A percentile compares a stretch with the other conserved stretches of the same genome.
Evolutionary conservation across 2,888 invertebrate genomes (phyloP).

Genomic region (Oscheius myriophilus): DNA sequence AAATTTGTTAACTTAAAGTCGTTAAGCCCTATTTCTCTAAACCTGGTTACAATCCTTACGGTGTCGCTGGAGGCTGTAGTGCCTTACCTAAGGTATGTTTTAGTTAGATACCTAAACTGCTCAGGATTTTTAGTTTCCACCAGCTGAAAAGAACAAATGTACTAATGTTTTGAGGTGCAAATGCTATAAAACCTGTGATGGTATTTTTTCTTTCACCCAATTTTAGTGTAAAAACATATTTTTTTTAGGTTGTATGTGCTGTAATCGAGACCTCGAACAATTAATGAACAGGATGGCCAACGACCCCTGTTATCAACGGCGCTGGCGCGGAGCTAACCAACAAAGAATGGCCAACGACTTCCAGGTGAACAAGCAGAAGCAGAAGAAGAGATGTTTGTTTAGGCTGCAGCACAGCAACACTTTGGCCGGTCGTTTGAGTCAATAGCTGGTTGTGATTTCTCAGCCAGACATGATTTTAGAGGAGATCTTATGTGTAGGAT

Average conservation of each 20-base stretch:
- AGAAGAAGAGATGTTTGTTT: not conserved
- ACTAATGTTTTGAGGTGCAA: too few relatives aligned
- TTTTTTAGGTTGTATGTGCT: conserved; percentile 11
- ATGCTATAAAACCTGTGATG: too few relatives aligned
- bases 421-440: conserved; percentile 16
- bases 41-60: too few relatives aligned
- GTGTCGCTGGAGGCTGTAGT: too few relatives aligned
- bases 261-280: conserved; percentile 9
- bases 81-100: too few relatives aligned
- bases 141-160: too few relatives aligned
- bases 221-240: too few relatives aligned
- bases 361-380: not conserved
- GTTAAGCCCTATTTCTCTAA: too few relatives aligned
- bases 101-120: too few relatives aligned
- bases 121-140: too few relatives aligned
- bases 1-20: too few relatives aligned
- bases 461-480: conserved; percentile 20
- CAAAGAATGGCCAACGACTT: conserved; percentile 17
- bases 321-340: conserved; percentile 17
- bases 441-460: conserved; percentile 13
- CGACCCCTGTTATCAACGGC: conserved; percentile 5
- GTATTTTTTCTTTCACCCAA: too few relatives aligned
- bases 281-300: conserved; percentile 2
- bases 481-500: conserved; percentile 25
- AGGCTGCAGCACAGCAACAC: conserved; percentile 11